These are phyloP conservation scores for Phortica variegata DNA, from an alignment of 1,140 invertebrate genomes.

Conservation along the genomic window DNA sequence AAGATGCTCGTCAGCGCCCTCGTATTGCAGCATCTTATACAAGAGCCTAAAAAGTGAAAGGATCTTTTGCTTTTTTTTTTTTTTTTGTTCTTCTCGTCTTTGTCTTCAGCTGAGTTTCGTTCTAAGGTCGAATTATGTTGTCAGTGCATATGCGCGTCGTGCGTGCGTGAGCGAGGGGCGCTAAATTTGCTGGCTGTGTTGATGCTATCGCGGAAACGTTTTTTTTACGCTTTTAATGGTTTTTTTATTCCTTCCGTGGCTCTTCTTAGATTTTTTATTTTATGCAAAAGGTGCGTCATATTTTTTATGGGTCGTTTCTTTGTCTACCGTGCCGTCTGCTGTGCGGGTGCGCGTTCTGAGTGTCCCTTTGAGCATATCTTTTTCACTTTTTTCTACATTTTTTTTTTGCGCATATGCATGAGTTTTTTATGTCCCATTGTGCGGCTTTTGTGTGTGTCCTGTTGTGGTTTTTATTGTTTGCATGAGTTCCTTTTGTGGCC, in stretches of 20 bases:
- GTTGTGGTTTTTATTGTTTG: no score
- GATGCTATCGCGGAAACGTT: slow-evolving; percentile 43
- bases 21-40: slow-evolving; percentile 39
- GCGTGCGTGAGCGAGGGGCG: slow-evolving; percentile 21
- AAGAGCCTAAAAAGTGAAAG: slow-evolving; percentile 43
- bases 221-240: slow-evolving; percentile 14
- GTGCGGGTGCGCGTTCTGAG: slow-evolving; percentile 10
- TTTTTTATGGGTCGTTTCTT: neutral
- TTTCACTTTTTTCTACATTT: slow-evolving; percentile 33
- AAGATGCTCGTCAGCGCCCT: slow-evolving; percentile 36
- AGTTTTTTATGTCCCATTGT: no score
- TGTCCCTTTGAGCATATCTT: slow-evolving; percentile 13
- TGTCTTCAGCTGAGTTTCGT: no score
- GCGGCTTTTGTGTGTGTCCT: no score
- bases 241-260: slow-evolving; percentile 5
- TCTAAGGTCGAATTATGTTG: slow-evolving; percentile 21
- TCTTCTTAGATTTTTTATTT: slow-evolving; percentile 6
- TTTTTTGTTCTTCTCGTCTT: neutral
- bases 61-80: slow-evolving; percentile 33
- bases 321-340: neutral
- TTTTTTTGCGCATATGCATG: neutral
- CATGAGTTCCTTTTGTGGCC: no score
- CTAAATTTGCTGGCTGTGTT: slow-evolving; percentile 32
- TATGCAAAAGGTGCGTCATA: slow-evolving; percentile 1
- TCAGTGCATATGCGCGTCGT: slow-evolving; percentile 12